Evolutionary conservation across 2,113 vertebrate species (phyloP).

Genomic region (Pseudolaguvia tuberculata): DNA sequence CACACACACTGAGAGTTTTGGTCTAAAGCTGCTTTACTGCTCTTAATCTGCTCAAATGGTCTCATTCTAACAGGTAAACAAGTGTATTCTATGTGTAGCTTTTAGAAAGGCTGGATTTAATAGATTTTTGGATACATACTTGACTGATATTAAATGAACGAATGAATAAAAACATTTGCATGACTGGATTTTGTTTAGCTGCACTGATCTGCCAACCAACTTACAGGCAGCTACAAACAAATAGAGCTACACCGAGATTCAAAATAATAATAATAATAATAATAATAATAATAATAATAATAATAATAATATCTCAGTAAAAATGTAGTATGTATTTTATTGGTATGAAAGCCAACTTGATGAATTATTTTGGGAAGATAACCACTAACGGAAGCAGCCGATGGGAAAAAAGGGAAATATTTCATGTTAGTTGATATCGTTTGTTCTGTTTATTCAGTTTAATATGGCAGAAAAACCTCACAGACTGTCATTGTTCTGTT

Average conservation of each 20-base stretch:
- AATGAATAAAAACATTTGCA: conserved; percentile 33
- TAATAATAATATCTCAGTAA: background rate
- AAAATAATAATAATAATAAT: background rate
- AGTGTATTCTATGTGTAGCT: background rate
- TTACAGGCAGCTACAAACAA: background rate
- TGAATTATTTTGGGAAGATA: background rate
- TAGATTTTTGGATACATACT: conserved; percentile 27
- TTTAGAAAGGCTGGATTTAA: conserved; percentile 11
- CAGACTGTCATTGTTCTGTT: background rate
- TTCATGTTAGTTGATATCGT: no score
- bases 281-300: background rate
- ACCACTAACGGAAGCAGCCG: no score
- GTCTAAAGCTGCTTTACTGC: conserved; percentile 66
- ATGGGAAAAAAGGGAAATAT: no score
- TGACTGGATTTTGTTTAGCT: background rate
- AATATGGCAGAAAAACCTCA: background rate
- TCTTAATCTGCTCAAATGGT: conserved; percentile 56
- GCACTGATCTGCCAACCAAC: background rate
- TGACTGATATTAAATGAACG: conserved; percentile 17
- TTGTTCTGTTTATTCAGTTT: background rate
- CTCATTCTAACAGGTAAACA: conserved; percentile 55
- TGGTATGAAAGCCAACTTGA: background rate
- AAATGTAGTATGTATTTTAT: background rate
- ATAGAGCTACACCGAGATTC: background rate
- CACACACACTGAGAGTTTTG: conserved; percentile 56